Base-by-base conservation (phyloP, 2,888 invertebrate species). In the Pyrocoelia pectoralis region DNA sequence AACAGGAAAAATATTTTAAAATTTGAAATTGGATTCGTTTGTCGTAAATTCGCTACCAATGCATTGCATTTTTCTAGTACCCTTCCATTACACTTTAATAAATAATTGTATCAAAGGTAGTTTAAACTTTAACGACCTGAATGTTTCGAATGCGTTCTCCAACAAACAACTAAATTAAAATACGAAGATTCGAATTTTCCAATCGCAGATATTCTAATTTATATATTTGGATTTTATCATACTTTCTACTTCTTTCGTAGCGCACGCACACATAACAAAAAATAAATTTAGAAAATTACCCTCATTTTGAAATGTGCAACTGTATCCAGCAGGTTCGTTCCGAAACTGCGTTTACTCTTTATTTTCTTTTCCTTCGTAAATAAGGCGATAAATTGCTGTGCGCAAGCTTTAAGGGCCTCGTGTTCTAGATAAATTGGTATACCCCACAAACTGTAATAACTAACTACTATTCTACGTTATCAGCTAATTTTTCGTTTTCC, bases 1-100 rank as follows among this genome's bases (percentile, higher is more conserved):
- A 38, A 54, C 56, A 61, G 56, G 56, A 52, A 52, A 61, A 56
- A 56, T 61, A 56, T 61, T 61, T 61, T 52, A 61, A 61, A 56
- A 28, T 52, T 52, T 29, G 28, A 48, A 56, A 55, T 56, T 5
- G 56, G 24, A 54, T 41, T 41, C 12, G 41, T 29, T 54, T 48
- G 19, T 18, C 19, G 19, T 18, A 48, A 17, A 48, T 48, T 48
- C 10, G 10, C 19, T 14, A 48, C 19, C n/a, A 18, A 18, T 18
- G n/a, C 48, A 9, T 17, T 48, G 33, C 19, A 18, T 3, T 19
- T 48, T 19, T 17, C 48, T 43, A 43, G 41, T 43, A 9, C 41
- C 41, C 41, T 43, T 43, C 15, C 13, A 43, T 43, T 43, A 43
- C 8, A 43, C 8, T 43, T 43, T 43, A 43, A 43, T 43, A 43